Evolutionary conservation across 2,797 vertebrate species (phyloP), one percentile per base, ranked within the genome.

Genomic region (Rhinichthys osculus): DNA sequence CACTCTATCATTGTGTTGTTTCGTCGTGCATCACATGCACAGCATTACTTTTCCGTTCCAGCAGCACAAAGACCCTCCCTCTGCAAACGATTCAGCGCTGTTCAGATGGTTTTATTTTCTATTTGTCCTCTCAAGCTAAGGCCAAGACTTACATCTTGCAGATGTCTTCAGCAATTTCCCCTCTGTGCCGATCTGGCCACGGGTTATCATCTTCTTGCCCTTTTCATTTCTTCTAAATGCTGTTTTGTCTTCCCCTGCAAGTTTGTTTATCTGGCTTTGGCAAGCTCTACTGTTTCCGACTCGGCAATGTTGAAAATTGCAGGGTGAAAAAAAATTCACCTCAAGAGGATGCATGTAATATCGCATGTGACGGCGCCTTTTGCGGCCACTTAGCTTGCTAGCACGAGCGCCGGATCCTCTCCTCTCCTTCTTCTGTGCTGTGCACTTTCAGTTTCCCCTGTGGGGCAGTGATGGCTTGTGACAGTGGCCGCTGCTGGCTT

Each of bases 391-490:
- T 87, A 86, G 70, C 85, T 88, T 77, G 62, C 77, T 82, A 78
- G 64, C 50, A 17, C 21, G 54, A 30, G 77, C 69, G 47, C 76
- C 76, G 44, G 47, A 44, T 83, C 77, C 78, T 84, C 40, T 79
- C 40, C 47, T 74, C 71, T 42, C 44, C 74, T 90, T 82, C 83
- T 83, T 69, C 38, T 71, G 88, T 86, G 91, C 89, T 92, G 91
- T 91, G 90, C 91, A 92, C 89, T 92, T 91, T 85, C 90, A 92
- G 91, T 92, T 92, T 90, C 85, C 86, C 89, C 88, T 62, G 59
- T 88, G 84, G 88, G 84, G 78, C 59, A 23, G 73, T 91, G 89
- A 91, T 91, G 44, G 74, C 57, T 91, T 90, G 88, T 91, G 91
- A 91, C 90, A 92, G 87, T 71, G 64, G 87, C 76, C n/a, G 85